These are phyloP conservation scores for Calameuta pallipes DNA, from an alignment of 2,888 invertebrate genomes.

Conservation along the genomic window DNA sequence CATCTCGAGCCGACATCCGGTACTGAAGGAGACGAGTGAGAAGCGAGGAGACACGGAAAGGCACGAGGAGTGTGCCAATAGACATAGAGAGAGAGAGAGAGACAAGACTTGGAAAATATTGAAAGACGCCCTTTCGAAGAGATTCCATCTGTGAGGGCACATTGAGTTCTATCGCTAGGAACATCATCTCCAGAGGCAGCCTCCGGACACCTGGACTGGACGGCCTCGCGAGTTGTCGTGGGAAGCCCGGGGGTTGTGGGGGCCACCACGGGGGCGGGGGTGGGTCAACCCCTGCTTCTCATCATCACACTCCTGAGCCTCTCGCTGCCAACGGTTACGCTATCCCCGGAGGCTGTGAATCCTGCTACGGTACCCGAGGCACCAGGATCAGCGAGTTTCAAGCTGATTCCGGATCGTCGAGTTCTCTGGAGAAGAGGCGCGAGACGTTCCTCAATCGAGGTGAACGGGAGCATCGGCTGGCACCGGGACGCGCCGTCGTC, in stretches of 20 bases:
- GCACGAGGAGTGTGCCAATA: neutral
- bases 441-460: neutral
- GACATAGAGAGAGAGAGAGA: neutral
- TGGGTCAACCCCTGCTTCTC: slow-evolving; percentile 59
- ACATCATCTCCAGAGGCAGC: slow-evolving; percentile 22
- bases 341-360: neutral
- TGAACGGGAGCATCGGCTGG: neutral
- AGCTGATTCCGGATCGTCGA: neutral
- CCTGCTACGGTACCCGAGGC: neutral
- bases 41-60: neutral
- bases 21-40: neutral
- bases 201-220: slow-evolving; percentile 33
- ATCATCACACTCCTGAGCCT: slow-evolving; percentile 54
- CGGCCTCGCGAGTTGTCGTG: slow-evolving; percentile 45
- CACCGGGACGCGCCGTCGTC: neutral
- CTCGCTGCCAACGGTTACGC: slow-evolving; percentile 11
- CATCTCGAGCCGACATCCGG: neutral
- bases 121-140: neutral
- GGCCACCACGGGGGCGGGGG: slow-evolving; percentile 61
- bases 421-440: slow-evolving; percentile 7
- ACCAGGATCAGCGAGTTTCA: neutral
- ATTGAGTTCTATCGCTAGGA: neutral
- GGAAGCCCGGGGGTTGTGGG: slow-evolving; percentile 52
- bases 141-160: neutral
- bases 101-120: neutral